Percentiles rank a stretch among this genome's conserved stretches.
phyloP scores from a whole-genome alignment of 2,113 vertebrate species.

The Aptenodytes forsteri region DNA sequence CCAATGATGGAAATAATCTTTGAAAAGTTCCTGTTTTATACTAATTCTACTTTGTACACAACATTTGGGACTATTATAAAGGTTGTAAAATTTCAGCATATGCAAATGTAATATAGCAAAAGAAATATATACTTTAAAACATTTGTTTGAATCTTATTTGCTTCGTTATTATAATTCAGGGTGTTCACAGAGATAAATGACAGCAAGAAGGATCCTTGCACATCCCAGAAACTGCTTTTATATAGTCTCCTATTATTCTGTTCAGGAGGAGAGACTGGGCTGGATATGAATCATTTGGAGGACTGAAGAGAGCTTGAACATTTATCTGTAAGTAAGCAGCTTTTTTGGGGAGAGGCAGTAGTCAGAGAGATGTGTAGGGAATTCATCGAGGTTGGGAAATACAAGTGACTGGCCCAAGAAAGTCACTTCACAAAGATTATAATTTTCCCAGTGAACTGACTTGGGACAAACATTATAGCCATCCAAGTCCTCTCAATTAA shows the following conservation, averaged over 20 bases:
- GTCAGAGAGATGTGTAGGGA: neutral
- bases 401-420: neutral
- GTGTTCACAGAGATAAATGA: neutral
- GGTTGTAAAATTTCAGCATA: neutral
- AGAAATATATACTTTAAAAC: neutral
- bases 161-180: neutral
- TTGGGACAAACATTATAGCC: neutral
- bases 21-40: neutral
- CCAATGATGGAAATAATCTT: neutral
- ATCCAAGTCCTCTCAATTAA: neutral
- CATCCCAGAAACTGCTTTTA: neutral
- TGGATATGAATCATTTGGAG: neutral
- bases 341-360: neutral
- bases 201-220: neutral
- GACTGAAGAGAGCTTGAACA: neutral
- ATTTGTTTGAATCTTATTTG: neutral
- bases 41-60: neutral
- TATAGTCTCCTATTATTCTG: neutral
- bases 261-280: neutral
- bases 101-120: neutral
- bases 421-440: neutral
- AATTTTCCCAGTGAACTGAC: neutral
- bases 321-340: neutral
- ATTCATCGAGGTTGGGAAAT: neutral
- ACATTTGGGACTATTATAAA: neutral